A percentile compares a stretch with the other conserved stretches of the same genome.
These are phyloP conservation scores for Mesitornis unicolor DNA, from an alignment of 2,113 vertebrate genomes.

Conservation along the genomic window DNA sequence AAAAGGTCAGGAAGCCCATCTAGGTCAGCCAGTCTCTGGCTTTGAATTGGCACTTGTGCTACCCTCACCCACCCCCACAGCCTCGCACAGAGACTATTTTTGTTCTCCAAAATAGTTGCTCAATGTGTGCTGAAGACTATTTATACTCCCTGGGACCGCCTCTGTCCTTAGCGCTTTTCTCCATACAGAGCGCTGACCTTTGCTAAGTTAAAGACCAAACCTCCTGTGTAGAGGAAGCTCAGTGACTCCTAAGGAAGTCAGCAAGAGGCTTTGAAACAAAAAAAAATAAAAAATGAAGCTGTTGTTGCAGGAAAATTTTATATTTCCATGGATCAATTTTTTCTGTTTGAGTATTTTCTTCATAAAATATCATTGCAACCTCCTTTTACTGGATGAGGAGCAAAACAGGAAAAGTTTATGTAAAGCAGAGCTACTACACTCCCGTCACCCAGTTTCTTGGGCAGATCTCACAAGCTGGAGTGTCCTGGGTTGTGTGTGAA, in stretches of 20 bases:
- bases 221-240: neutral
- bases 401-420: neutral
- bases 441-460: neutral
- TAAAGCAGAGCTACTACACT: neutral
- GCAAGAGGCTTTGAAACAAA: neutral
- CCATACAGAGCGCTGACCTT: constrained; percentile 60
- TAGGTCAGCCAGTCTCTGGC: constrained; percentile 45
- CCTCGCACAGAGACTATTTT: constrained; percentile 66
- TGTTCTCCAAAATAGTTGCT: constrained; percentile 73
- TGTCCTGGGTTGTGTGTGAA: neutral
- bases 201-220: constrained; percentile 25
- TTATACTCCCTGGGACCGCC: constrained; percentile 67
- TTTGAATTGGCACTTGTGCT: constrained; percentile 66
- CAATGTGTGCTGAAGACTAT: constrained; percentile 72
- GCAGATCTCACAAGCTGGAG: neutral
- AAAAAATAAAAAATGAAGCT: neutral
- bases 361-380: neutral
- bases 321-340: neutral
- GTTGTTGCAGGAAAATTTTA: neutral
- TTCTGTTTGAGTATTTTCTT: neutral
- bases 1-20: constrained; percentile 68
- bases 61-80: constrained; percentile 40
- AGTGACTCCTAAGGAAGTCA: neutral
- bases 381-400: neutral
- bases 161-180: constrained; percentile 60